Conservation (phyloP, 1,140 invertebrate genomes). For the Cherax destructor region DNA sequence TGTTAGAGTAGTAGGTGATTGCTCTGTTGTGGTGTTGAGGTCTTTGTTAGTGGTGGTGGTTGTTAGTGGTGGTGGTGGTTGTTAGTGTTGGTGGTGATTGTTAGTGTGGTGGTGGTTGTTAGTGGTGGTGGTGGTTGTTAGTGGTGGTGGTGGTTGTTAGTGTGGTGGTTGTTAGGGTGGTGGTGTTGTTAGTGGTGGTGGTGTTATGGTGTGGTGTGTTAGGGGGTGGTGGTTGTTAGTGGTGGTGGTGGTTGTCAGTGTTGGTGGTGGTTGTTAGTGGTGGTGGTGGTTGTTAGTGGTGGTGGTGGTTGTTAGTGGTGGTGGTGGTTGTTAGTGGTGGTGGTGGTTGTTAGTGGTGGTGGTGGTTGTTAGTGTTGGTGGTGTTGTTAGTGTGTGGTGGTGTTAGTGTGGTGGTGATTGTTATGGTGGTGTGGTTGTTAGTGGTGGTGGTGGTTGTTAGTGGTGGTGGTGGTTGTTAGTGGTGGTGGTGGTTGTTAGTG, state of each 20-base stretch:
- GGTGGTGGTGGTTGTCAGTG: too few species aligned
- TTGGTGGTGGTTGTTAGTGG: neutral
- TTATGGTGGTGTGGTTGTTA: too few species aligned
- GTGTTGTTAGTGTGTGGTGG: neutral
- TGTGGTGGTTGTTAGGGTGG: too few species aligned
- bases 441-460: too few species aligned
- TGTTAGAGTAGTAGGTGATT: neutral
- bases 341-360: too few species aligned
- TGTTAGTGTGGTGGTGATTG: too few species aligned
- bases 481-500: neutral
- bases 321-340: too few species aligned
- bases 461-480: too few species aligned
- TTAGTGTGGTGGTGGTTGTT: neutral
- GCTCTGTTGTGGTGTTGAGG: neutral
- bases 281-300: neutral
- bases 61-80: neutral
- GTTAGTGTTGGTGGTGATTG: neutral
- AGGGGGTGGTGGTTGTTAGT: neutral
- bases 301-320: neutral
- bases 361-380: neutral
- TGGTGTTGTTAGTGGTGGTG: too few species aligned
- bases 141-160: neutral
- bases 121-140: neutral
- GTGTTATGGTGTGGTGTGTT: neutral
- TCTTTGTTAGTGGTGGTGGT: neutral